Percentiles rank a stretch among this genome's conserved stretches.
These are phyloP conservation scores for Hirtodrosophila cameraria DNA, from an alignment of 2,888 invertebrate species.

Conservation along the genomic window DNA sequence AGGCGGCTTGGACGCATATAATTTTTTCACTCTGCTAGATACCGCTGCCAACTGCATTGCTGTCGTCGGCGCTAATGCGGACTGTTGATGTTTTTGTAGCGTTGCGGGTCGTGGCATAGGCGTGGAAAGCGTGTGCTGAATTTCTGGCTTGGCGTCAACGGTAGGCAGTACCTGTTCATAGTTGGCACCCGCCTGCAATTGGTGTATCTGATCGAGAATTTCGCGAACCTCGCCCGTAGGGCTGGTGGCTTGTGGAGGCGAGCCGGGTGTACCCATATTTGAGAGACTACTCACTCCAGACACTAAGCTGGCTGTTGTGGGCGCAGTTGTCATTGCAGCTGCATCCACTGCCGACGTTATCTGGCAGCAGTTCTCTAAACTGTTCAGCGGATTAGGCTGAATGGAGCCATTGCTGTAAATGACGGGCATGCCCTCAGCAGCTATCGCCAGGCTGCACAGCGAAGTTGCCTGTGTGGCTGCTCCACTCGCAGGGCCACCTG, in stretches of 20 bases:
- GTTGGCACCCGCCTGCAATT: slow-evolving; percentile 85
- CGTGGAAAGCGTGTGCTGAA: slow-evolving; percentile 72
- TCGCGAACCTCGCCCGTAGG: slow-evolving; percentile 91
- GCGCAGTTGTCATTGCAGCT: slow-evolving; percentile 1
- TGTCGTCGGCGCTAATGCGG: slow-evolving; percentile 11
- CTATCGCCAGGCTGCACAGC: slow-evolving; percentile 62
- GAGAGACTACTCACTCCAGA: slow-evolving; percentile 89
- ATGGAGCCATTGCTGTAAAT: slow-evolving; percentile 78
- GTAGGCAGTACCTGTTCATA: slow-evolving; percentile 79
- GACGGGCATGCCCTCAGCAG: slow-evolving; percentile 61
- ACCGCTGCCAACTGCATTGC: slow-evolving; percentile 17
- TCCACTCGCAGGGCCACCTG: slow-evolving; percentile 30
- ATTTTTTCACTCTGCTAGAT: slow-evolving; percentile 84
- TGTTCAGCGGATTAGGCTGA: slow-evolving; percentile 79
- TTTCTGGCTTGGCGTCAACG: slow-evolving; percentile 64
- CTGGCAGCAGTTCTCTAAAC: slow-evolving; percentile 83
- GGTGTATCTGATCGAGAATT: slow-evolving; percentile 89
- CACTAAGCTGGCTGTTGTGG: slow-evolving; percentile 85
- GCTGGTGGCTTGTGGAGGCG: slow-evolving; percentile 93
- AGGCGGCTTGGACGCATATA: slow-evolving; percentile 85
- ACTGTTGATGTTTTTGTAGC: slow-evolving; percentile 64
- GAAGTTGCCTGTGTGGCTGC: slow-evolving; percentile 56
- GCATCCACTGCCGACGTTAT: slow-evolving; percentile 33
- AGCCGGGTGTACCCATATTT: slow-evolving; percentile 88
- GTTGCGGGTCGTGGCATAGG: slow-evolving; percentile 54